Base-by-base conservation (phyloP, 2,113 vertebrate species). In the Oxyruncus cristatus region DNA sequence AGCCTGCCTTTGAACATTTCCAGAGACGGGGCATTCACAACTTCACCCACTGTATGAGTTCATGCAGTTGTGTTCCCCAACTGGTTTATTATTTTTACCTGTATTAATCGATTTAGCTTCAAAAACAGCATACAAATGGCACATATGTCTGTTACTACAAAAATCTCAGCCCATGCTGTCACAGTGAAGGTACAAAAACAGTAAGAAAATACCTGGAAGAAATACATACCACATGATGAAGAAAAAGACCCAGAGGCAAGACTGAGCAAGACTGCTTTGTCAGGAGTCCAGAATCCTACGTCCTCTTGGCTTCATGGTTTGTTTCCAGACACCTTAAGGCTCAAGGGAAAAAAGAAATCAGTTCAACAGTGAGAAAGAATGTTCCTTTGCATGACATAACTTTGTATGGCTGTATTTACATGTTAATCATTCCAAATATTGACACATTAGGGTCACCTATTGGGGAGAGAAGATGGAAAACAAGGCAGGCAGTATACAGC, bases 381-480 rank as follows among this genome's bases (percentile, higher is more conserved):
- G 22, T 37, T 67, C 22, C 30, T 63, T 68, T 68, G n/a, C 85
- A 59, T 90, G 94, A 53, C 39, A 67, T 63, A 67, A 50, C 92
- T 67, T 75, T 88, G 71, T 88, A 66, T 59, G 46, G 85, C 61
- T 81, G 4, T 80, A 37, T 91, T 82, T 91, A 67, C 76, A 63
- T 39, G 56, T 75, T 78, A 93, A 79, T 85, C 80, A 90, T 55
- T 52, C 50, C 92, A 90, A 96, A 97, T 88, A 94, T 85, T 95
- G 92, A 88, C 91, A 77, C 35, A 26, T 41, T 53, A 49, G 73
- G 79, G 71, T 96, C 92, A 94, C 63, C 33, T 28, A 8, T 6
- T 85, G 73, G 59, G 81, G 37, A 32, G n/a, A n/a, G 37, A 55
- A 56, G 21, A 12, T 65, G 62, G 85, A 74, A 81, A 91, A 74